Percentiles rank a stretch among this genome's conserved stretches.
Conservation (phyloP, 2,888 invertebrate genomes). For the Chymomyza procnemis region DNA sequence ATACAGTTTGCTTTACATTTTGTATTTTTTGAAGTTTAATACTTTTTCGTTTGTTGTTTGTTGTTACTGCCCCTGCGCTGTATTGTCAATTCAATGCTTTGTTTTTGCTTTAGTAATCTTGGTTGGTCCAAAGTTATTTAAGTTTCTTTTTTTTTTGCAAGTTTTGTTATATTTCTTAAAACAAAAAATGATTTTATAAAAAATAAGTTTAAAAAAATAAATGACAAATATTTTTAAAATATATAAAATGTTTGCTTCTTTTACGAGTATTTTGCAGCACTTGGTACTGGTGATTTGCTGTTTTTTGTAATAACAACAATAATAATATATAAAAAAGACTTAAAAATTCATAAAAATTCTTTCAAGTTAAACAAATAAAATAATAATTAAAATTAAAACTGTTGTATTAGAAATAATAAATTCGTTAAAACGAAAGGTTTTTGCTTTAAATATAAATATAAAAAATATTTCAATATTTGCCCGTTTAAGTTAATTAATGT, state of each 20-base stretch:
- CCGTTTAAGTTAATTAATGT: slow-evolving; percentile 3
- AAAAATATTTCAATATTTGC: slow-evolving; percentile 45
- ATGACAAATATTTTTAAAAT: slow-evolving; percentile 21
- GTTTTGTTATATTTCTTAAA: slow-evolving; percentile 9
- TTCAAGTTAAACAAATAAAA: slow-evolving; percentile 19
- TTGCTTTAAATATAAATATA: slow-evolving; percentile 48
- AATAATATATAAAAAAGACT: slow-evolving; percentile 21
- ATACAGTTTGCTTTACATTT: slow-evolving; percentile 39
- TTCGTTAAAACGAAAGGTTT: slow-evolving; percentile 69
- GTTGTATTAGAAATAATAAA: slow-evolving; percentile 57
- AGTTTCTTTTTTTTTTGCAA: background rate
- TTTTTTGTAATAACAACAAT: too few species aligned
- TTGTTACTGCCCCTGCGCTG: background rate
- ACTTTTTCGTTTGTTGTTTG: background rate
- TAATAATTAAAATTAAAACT: slow-evolving; percentile 32
- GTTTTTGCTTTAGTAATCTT: background rate
- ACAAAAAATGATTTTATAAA: background rate
- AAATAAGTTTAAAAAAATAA: slow-evolving; percentile 12
- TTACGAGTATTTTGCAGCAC: slow-evolving; percentile 66
- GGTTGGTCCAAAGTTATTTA: slow-evolving; percentile 43
- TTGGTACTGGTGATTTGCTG: slow-evolving; percentile 56
- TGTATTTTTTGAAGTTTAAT: slow-evolving; percentile 6
- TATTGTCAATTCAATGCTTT: slow-evolving; percentile 43
- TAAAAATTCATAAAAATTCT: slow-evolving; percentile 21
- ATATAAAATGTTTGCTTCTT: slow-evolving; percentile 33